These are phyloP conservation scores for Phyllotreta striolata DNA, from an alignment of 2,888 invertebrate genomes.

Conservation along the genomic window DNA sequence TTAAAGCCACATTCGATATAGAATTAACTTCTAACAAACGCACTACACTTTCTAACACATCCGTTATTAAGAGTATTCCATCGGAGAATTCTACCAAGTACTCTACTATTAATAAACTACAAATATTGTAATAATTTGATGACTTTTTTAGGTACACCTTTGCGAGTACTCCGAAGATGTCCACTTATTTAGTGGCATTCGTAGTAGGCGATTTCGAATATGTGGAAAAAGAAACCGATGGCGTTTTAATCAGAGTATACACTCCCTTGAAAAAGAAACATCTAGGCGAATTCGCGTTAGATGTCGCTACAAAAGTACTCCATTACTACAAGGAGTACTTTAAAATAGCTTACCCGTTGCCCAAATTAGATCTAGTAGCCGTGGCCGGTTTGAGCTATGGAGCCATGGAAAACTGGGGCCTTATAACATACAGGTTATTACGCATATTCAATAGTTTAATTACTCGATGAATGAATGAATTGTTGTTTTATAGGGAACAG, in stretches of 20 bases:
- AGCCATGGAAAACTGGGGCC: slow-evolving; percentile 99
- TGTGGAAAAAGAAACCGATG: slow-evolving; percentile 84
- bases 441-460: slow-evolving; percentile 82
- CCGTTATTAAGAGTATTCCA: slow-evolving; percentile 59
- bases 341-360: slow-evolving; percentile 91
- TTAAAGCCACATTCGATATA: slow-evolving; percentile 94
- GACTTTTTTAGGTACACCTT: slow-evolving; percentile 64
- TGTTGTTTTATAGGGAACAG: slow-evolving; percentile 71
- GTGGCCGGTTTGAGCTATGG: slow-evolving; percentile 94
- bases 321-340: slow-evolving; percentile 96
- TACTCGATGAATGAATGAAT: not conserved
- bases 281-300: slow-evolving; percentile 89
- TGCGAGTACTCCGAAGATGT: slow-evolving; percentile 90
- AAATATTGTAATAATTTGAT: slow-evolving; percentile 4
- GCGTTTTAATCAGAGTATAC: slow-evolving; percentile 81
- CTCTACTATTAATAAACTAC: not conserved
- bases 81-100: slow-evolving; percentile 38
- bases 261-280: slow-evolving; percentile 90
- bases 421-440: slow-evolving; percentile 76
- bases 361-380: slow-evolving; percentile 95
- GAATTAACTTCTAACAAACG: slow-evolving; percentile 78
- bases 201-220: slow-evolving; percentile 95
- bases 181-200: slow-evolving; percentile 92
- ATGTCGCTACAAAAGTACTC: slow-evolving; percentile 89
- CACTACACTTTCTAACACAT: slow-evolving; percentile 94